These are phyloP conservation scores for Pachypeltis micranthus DNA, from an alignment of 1,140 invertebrate genomes.

Conservation along the genomic window DNA sequence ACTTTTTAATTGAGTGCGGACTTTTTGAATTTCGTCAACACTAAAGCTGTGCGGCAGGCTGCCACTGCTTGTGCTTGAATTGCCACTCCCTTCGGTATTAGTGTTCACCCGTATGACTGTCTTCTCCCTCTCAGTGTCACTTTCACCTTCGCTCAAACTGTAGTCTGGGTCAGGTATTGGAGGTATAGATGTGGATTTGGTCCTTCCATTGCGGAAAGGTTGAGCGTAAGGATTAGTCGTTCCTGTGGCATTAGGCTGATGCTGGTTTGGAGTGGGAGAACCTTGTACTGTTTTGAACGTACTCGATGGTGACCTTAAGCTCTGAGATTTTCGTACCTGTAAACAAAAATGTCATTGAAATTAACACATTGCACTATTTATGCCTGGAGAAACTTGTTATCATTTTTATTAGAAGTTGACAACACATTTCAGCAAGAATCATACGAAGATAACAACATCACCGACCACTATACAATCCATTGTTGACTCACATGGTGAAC, in stretches of 20 bases:
- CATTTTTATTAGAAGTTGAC: too few relatives aligned
- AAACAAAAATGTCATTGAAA: too few relatives aligned
- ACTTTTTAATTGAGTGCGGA: slow-evolving; percentile 62
- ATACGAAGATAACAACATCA: too few relatives aligned
- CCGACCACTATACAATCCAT: too few relatives aligned
- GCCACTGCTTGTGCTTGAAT: slow-evolving; percentile 42
- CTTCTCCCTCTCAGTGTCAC: slow-evolving; percentile 40
- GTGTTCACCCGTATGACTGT: slow-evolving; percentile 28
- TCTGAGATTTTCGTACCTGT: slow-evolving; percentile 52
- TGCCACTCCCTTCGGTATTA: slow-evolving; percentile 24
- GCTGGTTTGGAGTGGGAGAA: background rate
- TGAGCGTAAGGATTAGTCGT: slow-evolving; percentile 25
- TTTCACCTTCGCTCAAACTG: slow-evolving; percentile 62
- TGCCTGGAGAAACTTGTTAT: too few relatives aligned
- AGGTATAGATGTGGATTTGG: slow-evolving; percentile 37
- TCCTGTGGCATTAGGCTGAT: background rate
- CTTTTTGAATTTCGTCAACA: slow-evolving; percentile 74
- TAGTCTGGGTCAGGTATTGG: slow-evolving; percentile 84
- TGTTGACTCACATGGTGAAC: too few relatives aligned
- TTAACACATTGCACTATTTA: too few relatives aligned
- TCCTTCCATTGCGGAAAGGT: slow-evolving; percentile 22
- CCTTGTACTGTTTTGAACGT: slow-evolving; percentile 33
- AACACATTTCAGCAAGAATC: too few relatives aligned
- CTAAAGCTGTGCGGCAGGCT: slow-evolving; percentile 72
- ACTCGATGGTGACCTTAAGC: slow-evolving; percentile 42